phyloP scores from a whole-genome alignment of 2,888 invertebrate species.

The Lamellibrachia satsuma region DNA sequence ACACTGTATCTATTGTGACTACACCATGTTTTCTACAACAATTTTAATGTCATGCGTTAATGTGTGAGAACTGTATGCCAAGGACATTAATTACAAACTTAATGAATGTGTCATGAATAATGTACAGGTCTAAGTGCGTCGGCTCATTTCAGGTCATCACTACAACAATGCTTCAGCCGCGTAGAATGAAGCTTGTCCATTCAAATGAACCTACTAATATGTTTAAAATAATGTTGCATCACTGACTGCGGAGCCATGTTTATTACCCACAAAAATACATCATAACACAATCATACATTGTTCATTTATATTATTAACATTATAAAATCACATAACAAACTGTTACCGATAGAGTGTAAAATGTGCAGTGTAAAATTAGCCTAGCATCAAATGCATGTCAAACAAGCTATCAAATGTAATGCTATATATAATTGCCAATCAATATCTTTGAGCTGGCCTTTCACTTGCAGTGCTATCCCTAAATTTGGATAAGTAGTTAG shows the following conservation, averaged over 20 bases:
- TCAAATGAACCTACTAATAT: background rate
- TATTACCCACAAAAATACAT: background rate
- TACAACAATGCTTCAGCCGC: background rate
- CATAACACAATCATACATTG: background rate
- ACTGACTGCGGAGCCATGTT: too few species aligned
- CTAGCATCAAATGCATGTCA: too few species aligned
- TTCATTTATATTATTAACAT: too few species aligned
- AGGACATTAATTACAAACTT: background rate
- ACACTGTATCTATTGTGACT: background rate
- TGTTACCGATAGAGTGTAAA: too few species aligned
- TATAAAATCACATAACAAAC: too few species aligned
- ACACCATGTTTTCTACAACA: background rate
- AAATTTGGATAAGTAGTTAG: too few species aligned
- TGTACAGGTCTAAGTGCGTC: background rate
- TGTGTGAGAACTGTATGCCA: slow-evolving; percentile 1
- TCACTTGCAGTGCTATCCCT: too few species aligned
- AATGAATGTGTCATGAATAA: background rate
- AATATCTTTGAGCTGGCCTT: too few species aligned
- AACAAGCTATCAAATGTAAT: too few species aligned
- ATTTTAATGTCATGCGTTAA: background rate
- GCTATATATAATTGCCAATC: too few species aligned
- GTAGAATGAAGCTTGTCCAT: background rate
- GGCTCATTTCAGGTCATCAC: background rate
- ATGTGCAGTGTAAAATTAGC: background rate
- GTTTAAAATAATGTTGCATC: background rate